phyloP scores from a whole-genome alignment of 2,888 invertebrate species.

The Archips crataeganus region DNA sequence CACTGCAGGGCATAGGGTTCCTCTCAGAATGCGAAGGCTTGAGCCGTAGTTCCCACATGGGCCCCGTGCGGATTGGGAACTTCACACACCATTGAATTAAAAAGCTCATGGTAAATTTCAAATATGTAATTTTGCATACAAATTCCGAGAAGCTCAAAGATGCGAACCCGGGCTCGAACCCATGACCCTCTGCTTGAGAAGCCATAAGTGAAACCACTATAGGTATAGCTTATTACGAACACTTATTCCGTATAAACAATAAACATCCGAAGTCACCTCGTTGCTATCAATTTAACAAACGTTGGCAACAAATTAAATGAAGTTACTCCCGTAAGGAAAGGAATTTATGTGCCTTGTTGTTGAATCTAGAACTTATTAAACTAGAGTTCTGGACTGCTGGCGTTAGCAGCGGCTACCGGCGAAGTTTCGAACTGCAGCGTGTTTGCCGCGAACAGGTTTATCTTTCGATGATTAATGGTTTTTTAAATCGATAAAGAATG shows the following conservation, averaged over 20 bases:
- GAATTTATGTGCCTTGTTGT: slow-evolving; percentile 16
- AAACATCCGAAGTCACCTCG: slow-evolving; percentile 2
- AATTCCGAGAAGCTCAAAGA: no score
- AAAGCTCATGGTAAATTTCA: no score
- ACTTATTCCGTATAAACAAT: neutral
- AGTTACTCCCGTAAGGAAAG: slow-evolving; percentile 17
- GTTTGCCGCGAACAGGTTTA: slow-evolving; percentile 15
- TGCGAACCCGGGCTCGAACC: no score
- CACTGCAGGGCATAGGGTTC: no score
- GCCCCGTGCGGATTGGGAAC: no score
- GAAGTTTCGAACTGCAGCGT: slow-evolving; percentile 24
- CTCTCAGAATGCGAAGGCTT: no score
- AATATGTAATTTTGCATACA: no score
- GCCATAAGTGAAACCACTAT: no score
- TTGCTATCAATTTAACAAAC: neutral
- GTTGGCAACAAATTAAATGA: slow-evolving; percentile 3
- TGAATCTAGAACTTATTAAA: slow-evolving; percentile 9
- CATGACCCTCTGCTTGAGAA: no score
- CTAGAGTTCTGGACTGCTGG: slow-evolving; percentile 16
- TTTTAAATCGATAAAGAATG: slow-evolving; percentile 3
- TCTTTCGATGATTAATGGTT: slow-evolving; percentile 28
- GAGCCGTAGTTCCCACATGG: no score
- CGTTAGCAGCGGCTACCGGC: slow-evolving; percentile 4
- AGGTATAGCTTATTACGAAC: no score
- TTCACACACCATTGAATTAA: no score